These are phyloP conservation scores for Troilus luridus DNA, from an alignment of 2,888 invertebrate species.

Conservation along the genomic window DNA sequence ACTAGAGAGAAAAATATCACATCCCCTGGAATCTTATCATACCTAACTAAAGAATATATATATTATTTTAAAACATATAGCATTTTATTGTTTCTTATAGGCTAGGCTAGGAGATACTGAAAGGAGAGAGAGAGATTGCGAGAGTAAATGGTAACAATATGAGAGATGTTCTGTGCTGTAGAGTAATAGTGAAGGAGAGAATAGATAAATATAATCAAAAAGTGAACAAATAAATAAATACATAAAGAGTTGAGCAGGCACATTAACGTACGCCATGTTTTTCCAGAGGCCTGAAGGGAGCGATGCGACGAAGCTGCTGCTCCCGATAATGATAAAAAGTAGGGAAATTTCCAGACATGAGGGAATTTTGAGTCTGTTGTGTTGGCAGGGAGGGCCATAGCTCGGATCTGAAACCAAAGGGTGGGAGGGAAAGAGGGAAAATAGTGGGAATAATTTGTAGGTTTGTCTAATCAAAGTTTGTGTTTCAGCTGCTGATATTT, in stretches of 20 bases:
- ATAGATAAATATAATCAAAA: neutral
- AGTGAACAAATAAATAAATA: neutral
- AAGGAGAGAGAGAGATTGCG: neutral
- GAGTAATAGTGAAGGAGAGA: neutral
- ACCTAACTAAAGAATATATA: neutral
- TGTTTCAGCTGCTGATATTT: neutral
- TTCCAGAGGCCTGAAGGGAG: conserved; percentile 53
- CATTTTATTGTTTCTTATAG: conserved; percentile 12
- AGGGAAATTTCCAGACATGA: conserved; percentile 51
- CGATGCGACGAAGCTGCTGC: conserved; percentile 41
- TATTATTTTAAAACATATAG: neutral
- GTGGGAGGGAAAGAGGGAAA: neutral
- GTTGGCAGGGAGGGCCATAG: conserved; percentile 56
- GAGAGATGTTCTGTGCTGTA: conserved; percentile 34
- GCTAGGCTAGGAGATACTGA: neutral
- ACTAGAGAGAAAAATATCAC: neutral
- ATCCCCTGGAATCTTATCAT: neutral
- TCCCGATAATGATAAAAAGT: conserved; percentile 53
- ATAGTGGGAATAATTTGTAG: neutral
- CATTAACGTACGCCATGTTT: conserved; percentile 52
- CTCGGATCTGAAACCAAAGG: conserved; percentile 49
- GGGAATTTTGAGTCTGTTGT: conserved; percentile 58
- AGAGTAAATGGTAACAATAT: conserved; percentile 16
- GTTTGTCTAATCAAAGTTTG: neutral
- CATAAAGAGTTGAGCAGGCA: conserved; percentile 31